Base-by-base conservation (phyloP, 2,113 vertebrate species). In the Blennius ocellaris region DNA sequence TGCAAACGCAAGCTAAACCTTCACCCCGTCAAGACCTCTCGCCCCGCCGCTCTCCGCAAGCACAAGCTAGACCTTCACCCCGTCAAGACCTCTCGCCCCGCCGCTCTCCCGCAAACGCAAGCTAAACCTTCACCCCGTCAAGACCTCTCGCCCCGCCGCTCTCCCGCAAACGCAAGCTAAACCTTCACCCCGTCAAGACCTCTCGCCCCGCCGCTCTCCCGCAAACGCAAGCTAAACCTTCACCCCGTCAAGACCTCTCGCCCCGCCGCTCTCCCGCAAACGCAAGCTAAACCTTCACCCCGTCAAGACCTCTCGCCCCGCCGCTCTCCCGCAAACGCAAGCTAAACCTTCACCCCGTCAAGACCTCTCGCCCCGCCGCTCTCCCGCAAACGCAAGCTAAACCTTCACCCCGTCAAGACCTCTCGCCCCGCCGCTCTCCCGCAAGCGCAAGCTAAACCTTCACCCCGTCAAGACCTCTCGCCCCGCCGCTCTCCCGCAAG, bases 201-300 rank as follows among this genome's bases (percentile, higher is more conserved):
- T 70, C 60, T 87, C 14, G 73, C 87, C 85, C 84, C 62, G 50
- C 21, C 84, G 79, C 71, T 54, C 76, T 84, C 82, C 21, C 78
- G 71, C 89, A 90, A 91, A 89, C 89, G 49, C 60, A 84, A 78
- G 82, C 83, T 37, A 87, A 89, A 80, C 82, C 89, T 84, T 89
- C 86, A 86, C 84, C 87, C 80, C 37, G 15, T 30, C 50, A 59
- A 81, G 78, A 84, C 81, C 84, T 70, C 60, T 87, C 14, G 73
- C 87, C 85, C 84, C 62, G 50, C 21, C 84, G 79, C 71, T 54
- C 76, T 84, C 82, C 21, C 78, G 71, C 89, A 90, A 91, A 89
- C 89, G 49, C 60, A 84, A 78, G 82, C 83, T 37, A 87, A 89
- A 80, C 82, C 89, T 84, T 89, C 86, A 86, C 84, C 87, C 80